Evolutionary conservation across 2,888 invertebrate genomes (phyloP).

Genomic region (Chalcis sispes): DNA sequence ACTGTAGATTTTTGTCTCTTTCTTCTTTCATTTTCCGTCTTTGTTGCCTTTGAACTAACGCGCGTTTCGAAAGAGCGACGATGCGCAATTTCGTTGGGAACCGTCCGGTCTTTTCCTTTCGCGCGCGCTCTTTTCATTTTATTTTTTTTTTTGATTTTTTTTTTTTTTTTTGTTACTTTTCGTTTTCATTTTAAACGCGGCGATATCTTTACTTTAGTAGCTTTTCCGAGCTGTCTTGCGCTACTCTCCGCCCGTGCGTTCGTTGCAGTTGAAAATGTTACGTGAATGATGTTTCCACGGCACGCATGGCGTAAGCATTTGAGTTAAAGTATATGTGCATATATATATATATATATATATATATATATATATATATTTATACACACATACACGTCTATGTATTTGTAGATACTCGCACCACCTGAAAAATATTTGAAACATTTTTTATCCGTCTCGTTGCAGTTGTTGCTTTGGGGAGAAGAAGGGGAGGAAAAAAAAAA

Average conservation of each 20-base stretch:
- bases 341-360: no score
- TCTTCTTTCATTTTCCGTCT: neutral
- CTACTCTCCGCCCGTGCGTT: no score
- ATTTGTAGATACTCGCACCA: no score
- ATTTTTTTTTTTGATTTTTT: neutral
- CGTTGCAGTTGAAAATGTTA: conserved; percentile 21
- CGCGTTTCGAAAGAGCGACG: neutral
- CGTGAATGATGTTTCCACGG: neutral
- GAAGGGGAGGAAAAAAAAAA: no score
- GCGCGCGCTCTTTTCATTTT: neutral
- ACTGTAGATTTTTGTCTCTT: neutral
- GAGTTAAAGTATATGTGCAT: neutral
- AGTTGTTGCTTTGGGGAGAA: no score
- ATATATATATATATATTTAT: no score
- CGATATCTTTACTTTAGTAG: neutral
- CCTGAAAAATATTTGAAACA: neutral
- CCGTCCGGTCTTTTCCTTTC: neutral
- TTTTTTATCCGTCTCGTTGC: no score
- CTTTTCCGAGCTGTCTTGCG: neutral
- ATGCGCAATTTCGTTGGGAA: conserved; percentile 16
- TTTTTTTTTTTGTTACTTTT: neutral
- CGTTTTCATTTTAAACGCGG: neutral
- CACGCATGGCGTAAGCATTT: neutral
- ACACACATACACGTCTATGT: no score
- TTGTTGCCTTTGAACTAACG: neutral